Evolutionary conservation across 2,888 invertebrate species (phyloP), one percentile per base, ranked within the genome.

Genomic region (Gryllus longicercus): DNA sequence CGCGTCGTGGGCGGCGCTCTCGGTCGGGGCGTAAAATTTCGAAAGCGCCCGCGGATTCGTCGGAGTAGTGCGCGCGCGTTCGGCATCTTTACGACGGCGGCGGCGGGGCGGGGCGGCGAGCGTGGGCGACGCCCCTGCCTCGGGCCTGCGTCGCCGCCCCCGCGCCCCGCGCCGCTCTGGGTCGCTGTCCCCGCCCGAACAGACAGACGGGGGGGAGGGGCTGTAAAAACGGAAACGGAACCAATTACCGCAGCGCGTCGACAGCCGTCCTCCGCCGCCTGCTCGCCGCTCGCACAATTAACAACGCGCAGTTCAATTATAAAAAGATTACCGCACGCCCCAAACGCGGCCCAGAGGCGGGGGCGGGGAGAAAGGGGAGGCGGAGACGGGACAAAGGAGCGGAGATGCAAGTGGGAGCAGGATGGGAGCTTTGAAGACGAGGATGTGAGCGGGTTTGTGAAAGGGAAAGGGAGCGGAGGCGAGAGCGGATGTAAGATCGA

Each of bases 171-270:
- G 16, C n/a, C 63, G 14, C n/a, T 2, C 63, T 14, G 63, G 16
- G 16, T 18, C 63, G 16, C 63, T n/a, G n/a, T n/a, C 63, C 63
- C 11, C 63, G n/a, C 38, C 38, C 38, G 38, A n/a, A n/a, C n/a
- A n/a, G n/a, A n/a, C 38, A 38, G 38, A 38, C 38, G 38, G 2
- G 16, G 63, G 8, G 63, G 63, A 21, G 21, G 21, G 21, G 21
- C n/a, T n/a, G n/a, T n/a, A n/a, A n/a, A n/a, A n/a, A n/a, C 63
- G 63, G 63, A 63, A n/a, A 63, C 63, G 63, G 63, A 63, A 63
- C 63, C 63, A 63, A 63, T 63, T 63, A 63, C 63, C 14, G 63
- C n/a, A 11, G 63, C 63, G 63, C 63, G 63, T 63, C 63, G 63
- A 63, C n/a, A 63, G 38, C n/a, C 38, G 38, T 38, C 38, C 63